phyloP scores from a whole-genome alignment of 1,140 invertebrate species.

The Atta cephalotes region DNA sequence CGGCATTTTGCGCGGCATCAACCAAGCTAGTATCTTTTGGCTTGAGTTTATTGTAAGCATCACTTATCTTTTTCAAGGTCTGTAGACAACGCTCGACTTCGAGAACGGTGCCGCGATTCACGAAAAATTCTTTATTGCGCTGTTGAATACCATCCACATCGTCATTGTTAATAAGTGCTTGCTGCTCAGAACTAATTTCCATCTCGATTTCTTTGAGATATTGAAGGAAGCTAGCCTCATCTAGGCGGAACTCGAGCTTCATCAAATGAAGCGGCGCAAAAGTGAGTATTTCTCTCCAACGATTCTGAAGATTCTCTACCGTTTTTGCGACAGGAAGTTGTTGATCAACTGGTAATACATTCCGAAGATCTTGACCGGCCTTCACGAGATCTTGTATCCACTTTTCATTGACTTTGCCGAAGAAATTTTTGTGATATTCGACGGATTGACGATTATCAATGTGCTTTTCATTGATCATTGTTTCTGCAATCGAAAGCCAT shows the following conservation, averaged over 20 bases:
- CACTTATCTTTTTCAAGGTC: conserved; percentile 90
- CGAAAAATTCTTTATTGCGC: conserved; percentile 92
- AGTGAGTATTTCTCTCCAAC: conserved; percentile 92
- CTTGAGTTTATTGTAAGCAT: conserved; percentile 89
- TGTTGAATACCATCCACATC: conserved; percentile 92
- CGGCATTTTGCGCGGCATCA: conserved; percentile 89
- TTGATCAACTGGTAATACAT: conserved; percentile 89
- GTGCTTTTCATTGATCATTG: conserved; percentile 92
- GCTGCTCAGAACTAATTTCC: conserved; percentile 94
- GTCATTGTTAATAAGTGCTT: conserved; percentile 94
- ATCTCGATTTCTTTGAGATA: conserved; percentile 96
- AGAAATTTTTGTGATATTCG: conserved; percentile 94
- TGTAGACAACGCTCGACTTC: conserved; percentile 92
- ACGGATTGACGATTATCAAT: conserved; percentile 93
- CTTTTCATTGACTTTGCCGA: conserved; percentile 93
- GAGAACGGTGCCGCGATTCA: conserved; percentile 89
- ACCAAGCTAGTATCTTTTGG: conserved; percentile 89
- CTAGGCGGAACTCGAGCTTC: conserved; percentile 94
- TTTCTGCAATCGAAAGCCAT: conserved; percentile 94
- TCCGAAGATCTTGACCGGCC: conserved; percentile 93
- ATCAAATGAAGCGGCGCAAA: conserved; percentile 94
- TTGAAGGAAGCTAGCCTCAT: conserved; percentile 94
- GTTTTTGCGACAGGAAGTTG: conserved; percentile 90
- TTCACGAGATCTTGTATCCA: conserved; percentile 93
- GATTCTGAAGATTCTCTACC: conserved; percentile 90